Base-by-base conservation (phyloP, 2,888 invertebrate species). In the Drosophila basisetae region DNA sequence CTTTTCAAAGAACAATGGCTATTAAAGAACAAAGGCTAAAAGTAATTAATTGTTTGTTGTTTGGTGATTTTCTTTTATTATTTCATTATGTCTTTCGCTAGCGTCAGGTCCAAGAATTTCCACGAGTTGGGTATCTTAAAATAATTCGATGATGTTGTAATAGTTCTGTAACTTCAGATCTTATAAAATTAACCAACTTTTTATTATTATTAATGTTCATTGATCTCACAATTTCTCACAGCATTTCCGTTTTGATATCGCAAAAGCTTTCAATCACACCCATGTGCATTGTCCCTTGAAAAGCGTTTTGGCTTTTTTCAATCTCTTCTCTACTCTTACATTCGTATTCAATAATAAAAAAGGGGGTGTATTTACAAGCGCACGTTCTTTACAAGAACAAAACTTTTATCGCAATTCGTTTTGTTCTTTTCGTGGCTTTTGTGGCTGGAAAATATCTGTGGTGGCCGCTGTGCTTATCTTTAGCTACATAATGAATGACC, bases 321-420 rank as follows among this genome's bases (percentile, higher is more conserved):
- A 55, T 47, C 41, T 41, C 28, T 47, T 33, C 13, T 41, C 22
- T 7, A 4, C 52, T 7, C 25, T 43, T 43, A 31, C 22, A 63
- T 53, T 49, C 47, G 53, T 59, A 70, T 59, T 52, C 56, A 52
- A 56, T 74, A 67, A 68, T 72, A 22, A 47, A 22, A 47, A 47
- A 25, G 65, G 85, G 87, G 86, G 88, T 84, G 88, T 89, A 86
- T 85, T 79, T 70, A 47, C 30, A n/a, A 65, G 53, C 47, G 39
- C 49, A 64, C 59, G 55, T 50, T 68, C 22, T 50, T 22, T 30
- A 31, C 5, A 62, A 49, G 18, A 63, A 47, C 53, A 58, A 49
- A 58, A 41, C 22, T 76, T 63, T 79, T 72, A 77, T 83, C 81
- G 62, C 61, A 61, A 62, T 71, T 71, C 55, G 58, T 55, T 76